Evolutionary conservation across 2,888 invertebrate genomes (phyloP).

Genomic region (Xestobium rufovillosum): DNA sequence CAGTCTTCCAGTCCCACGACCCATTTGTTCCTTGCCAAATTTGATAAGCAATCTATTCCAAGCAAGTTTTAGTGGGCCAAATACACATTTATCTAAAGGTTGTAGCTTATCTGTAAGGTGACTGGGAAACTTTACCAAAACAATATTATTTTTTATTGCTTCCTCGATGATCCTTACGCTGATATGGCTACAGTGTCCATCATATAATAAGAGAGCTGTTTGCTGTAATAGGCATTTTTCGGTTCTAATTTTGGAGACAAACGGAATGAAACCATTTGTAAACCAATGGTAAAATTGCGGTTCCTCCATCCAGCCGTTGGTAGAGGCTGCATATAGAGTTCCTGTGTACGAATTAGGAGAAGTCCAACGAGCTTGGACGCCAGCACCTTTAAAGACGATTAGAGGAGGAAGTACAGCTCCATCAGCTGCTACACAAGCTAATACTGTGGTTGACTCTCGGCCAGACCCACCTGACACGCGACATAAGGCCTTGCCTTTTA

Average conservation of each 20-base stretch:
- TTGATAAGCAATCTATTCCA: constrained; percentile 20
- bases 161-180: constrained; percentile 18
- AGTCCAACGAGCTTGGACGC: constrained; percentile 20
- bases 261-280: constrained; percentile 6
- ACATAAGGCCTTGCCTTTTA: constrained; percentile 20
- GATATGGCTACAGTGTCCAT: constrained; percentile 20
- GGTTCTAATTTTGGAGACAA: background rate
- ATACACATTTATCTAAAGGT: constrained; percentile 18
- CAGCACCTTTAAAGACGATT: constrained; percentile 24
- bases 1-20: constrained; percentile 16
- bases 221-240: too few relatives aligned
- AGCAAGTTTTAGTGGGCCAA: constrained; percentile 13
- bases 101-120: constrained; percentile 22
- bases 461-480: constrained; percentile 23
- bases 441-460: constrained; percentile 22
- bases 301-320: constrained; percentile 26
- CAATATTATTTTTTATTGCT: constrained; percentile 18
- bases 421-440: constrained; percentile 22
- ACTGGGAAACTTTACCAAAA: constrained; percentile 17
- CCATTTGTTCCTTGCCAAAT: constrained; percentile 19
- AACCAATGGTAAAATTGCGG: constrained; percentile 17
- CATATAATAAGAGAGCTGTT: too few relatives aligned
- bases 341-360: constrained; percentile 18
- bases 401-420: constrained; percentile 20
- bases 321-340: constrained; percentile 21